Base-by-base conservation (phyloP, 1,140 invertebrate species). In the Scaptomyza hsui region DNA sequence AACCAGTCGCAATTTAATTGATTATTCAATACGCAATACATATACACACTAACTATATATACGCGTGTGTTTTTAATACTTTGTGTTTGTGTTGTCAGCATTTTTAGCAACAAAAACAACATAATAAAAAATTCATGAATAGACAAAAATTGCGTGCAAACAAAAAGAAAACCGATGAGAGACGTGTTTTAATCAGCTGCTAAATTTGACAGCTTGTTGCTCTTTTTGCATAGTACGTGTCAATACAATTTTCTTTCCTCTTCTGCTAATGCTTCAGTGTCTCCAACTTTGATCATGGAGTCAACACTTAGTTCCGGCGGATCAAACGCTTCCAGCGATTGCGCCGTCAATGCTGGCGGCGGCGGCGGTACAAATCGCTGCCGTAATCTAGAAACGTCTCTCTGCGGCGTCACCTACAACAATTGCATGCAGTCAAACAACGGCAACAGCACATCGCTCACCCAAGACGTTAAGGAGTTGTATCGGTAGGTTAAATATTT, bases 1-100 rank as follows among this genome's bases (percentile, higher is more conserved):
- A 70, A 57, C 59, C 59, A 55, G 29, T 35, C 60, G 55, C 62
- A 67, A 71, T 86, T 88, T 70, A 88, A 86, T 86, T 86, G 82
- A 86, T 86, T 86, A 86, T 86, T 86, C 83, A 86, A 86, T 86
- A 78, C 80, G 69, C 72, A 82, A 76, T 67, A 74, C 70, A 64
- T 59, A 44, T 37, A 57, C 24, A 12, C 35, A 42, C 26, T 61
- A 59, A 21, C 29, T 32, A 1, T 5, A 48, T 53, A 48, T 45
- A 64, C 53, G 56, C 68, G 71, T 63, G 71, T 52, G 15, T 53
- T 39, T 55, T 15, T 64, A 39, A 39, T 21, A 32, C 32, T 55
- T 16, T 67, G 72, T 77, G 19, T 70, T 39, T 35, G 60, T 60
- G 39, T 74, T 80, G 81, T 86, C 80, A 81, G 51, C 60, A 73